A percentile compares a stretch with the other conserved stretches of the same genome.
These are phyloP conservation scores for Andrena chrysosceles DNA, from an alignment of 2,888 invertebrate genomes.

Conservation along the genomic window DNA sequence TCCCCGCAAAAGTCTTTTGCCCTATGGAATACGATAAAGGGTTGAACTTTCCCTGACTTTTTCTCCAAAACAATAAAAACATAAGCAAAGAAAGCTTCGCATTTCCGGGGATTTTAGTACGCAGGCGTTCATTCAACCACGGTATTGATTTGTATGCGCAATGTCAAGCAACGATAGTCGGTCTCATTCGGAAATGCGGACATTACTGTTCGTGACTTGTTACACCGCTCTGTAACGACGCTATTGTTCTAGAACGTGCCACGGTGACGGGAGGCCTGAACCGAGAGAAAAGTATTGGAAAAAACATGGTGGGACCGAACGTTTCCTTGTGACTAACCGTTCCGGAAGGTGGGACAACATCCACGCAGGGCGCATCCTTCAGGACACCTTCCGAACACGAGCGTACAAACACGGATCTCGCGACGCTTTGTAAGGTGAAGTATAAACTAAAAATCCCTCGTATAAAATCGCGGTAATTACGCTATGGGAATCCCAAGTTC, in stretches of 20 bases:
- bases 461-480: not conserved
- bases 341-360: constrained; percentile 72
- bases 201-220: constrained; percentile 27
- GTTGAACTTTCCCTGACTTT: not conserved
- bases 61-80: not conserved
- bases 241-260: constrained; percentile 4
- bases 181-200: constrained; percentile 62
- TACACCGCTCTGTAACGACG: not conserved
- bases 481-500: no score
- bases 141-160: constrained; percentile 84
- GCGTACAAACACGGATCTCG: constrained; percentile 83
- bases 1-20: no score
- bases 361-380: constrained; percentile 67
- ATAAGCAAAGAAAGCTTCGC: not conserved
- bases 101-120: constrained; percentile 52
- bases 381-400: constrained; percentile 78
- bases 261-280: constrained; percentile 32
- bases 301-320: constrained; percentile 75
- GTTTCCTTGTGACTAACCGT: constrained; percentile 80
- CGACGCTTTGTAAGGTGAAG: constrained; percentile 82
- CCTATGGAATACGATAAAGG: no score
- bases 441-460: not conserved
- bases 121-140: constrained; percentile 76
- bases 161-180: constrained; percentile 61
- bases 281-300: constrained; percentile 15